Base-by-base conservation (phyloP, 2,888 invertebrate genomes). In the Andrena praecox region DNA sequence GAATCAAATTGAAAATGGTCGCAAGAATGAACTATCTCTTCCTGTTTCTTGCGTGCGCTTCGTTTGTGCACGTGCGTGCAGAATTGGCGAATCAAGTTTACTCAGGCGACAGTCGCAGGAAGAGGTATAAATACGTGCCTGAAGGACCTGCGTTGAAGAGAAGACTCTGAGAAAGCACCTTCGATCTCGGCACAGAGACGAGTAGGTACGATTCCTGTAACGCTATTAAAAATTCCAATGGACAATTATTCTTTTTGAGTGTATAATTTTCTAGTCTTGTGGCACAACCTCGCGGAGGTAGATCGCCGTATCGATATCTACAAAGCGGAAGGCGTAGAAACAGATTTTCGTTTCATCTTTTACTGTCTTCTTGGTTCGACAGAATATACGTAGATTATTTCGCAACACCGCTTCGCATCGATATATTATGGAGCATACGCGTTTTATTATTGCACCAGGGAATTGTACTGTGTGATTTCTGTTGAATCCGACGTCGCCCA, bases 371-470 rank as follows among this genome's bases (percentile, higher is more conserved):
- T 33, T 42, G 59, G 60, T 54, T 33, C 4, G 5, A 29, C 70
- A 59, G n/a, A 56, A 10, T 10, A 4, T 35, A 31, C 20, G 20
- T 27, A 27, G 35, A 72, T 48, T 50, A 29, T 54, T 67, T 67
- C 27, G 67, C 16, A 42, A 48, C 12, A n/a, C 6, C 10, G 20
- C 5, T 24, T 6, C 24, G 7, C 29, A 63, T 68, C 7, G 12
- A 35, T 29, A 29, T 16, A 27, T 12, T 33, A 6, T 1, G 7
- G 31, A 56, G 27, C 24, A 42, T 31, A 50, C 16, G n/a, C 62
- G 74, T 74, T 81, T 74, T 48, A 35, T 60, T 50, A 56, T 12
- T 27, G 70, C 64, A 74, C 74, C 29, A 62, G 75, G 70, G 60
- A 81, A 81, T 70, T 66, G 50, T 74, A 59, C 56, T n/a, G 16